These are phyloP conservation scores for Alexandromys fortis DNA, from an alignment of 2,113 vertebrate species.

Conservation along the genomic window DNA sequence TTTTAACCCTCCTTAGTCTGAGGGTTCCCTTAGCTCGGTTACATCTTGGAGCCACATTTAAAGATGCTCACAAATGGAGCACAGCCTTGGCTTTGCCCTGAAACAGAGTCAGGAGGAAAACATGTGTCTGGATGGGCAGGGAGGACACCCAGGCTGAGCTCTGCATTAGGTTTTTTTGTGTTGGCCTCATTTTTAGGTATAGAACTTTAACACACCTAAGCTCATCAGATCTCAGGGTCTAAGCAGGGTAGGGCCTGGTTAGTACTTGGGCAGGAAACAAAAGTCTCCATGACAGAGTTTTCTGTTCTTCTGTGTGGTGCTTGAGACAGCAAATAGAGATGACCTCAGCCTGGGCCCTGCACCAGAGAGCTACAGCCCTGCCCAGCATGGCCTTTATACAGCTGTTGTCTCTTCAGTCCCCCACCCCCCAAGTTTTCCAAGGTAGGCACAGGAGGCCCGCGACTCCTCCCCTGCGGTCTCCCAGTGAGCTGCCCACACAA, in stretches of 20 bases:
- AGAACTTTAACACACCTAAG: background rate
- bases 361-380: background rate
- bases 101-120: background rate
- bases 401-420: background rate
- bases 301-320: background rate
- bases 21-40: background rate
- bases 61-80: background rate
- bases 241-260: background rate
- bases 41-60: background rate
- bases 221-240: background rate
- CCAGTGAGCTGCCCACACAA: background rate
- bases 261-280: background rate
- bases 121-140: background rate
- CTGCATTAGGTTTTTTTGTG: too few relatives aligned
- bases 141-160: background rate
- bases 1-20: background rate
- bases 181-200: background rate
- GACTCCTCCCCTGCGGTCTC: accelerated
- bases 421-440: background rate
- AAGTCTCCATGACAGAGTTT: background rate
- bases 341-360: background rate
- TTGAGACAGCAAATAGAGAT: background rate
- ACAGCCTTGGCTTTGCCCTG: background rate
- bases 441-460: background rate
- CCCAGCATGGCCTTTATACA: background rate